These are phyloP conservation scores for Cercocebus atys DNA, from an alignment of 2,113 vertebrate genomes.

Conservation along the genomic window DNA sequence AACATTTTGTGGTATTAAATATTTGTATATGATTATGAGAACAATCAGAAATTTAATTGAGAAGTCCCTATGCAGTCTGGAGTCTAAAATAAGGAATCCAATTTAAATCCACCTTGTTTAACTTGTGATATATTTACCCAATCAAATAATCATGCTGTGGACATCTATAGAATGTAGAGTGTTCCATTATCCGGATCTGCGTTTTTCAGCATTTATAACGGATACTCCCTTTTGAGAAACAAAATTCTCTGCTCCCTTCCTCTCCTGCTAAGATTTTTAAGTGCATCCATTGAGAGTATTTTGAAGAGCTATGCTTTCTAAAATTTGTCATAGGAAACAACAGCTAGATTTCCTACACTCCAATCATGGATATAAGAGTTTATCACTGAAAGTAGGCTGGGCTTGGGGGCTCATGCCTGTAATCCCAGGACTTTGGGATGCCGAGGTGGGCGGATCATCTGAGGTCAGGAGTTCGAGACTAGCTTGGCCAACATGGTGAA, in stretches of 20 bases:
- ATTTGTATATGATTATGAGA: not conserved
- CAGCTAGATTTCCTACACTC: not conserved
- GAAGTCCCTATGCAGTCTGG: not conserved
- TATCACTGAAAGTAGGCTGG: not conserved
- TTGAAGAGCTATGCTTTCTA: not conserved
- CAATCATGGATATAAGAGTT: not conserved
- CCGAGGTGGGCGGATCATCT: no score
- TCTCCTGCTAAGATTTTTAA: not conserved
- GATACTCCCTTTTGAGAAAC: not conserved
- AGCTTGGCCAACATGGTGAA: no score
- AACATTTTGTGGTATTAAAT: constrained; percentile 1
- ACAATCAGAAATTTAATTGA: not conserved
- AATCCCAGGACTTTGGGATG: no score
- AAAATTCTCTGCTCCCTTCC: not conserved
- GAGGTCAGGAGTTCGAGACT: no score
- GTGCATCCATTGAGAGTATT: not conserved
- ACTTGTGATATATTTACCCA: not conserved
- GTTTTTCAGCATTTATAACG: not conserved
- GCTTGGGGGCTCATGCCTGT: no score
- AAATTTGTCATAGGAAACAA: not conserved
- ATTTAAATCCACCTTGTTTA: not conserved
- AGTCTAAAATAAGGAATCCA: not conserved
- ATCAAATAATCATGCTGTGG: not conserved
- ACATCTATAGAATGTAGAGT: not conserved
- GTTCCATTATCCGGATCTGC: not conserved